Evolutionary conservation across 2,797 vertebrate species (phyloP).

Genomic region (Tinamus major): DNA sequence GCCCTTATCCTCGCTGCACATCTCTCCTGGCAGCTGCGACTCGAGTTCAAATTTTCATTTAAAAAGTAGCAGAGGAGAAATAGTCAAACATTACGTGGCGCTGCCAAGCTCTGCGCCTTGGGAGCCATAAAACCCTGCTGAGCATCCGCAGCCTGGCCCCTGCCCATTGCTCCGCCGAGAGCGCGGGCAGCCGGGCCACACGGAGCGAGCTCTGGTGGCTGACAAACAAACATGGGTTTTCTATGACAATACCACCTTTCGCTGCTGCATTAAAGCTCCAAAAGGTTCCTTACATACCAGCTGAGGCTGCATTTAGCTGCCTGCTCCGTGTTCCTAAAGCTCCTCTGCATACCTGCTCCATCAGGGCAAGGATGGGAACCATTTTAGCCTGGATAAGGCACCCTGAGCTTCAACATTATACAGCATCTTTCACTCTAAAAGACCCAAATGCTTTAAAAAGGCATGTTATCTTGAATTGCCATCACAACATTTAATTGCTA

Average conservation of each 20-base stretch:
- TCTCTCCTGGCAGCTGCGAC: neutral
- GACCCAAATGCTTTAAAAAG: neutral
- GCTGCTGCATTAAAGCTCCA: neutral
- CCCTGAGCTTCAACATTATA: neutral
- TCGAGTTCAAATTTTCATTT: neutral
- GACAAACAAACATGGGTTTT: neutral
- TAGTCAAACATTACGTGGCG: neutral
- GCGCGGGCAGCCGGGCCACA: neutral
- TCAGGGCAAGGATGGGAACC: too few species aligned
- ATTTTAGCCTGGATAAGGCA: neutral
- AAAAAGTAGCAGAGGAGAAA: neutral
- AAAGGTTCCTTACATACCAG: neutral
- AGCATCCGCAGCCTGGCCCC: neutral
- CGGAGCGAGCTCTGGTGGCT: neutral
- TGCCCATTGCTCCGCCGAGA: neutral
- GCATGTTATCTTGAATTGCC: neutral
- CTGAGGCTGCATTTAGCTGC: neutral
- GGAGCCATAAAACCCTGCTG: neutral
- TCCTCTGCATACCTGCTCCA: neutral
- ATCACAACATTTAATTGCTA: neutral
- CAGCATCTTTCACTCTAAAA: neutral
- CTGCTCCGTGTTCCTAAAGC: rapidly evolving
- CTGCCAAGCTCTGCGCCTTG: neutral
- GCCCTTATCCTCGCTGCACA: neutral
- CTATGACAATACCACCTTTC: neutral